Evolutionary conservation across 2,797 vertebrate genomes (phyloP).

Genomic region (Aphelocoma californica): DNA sequence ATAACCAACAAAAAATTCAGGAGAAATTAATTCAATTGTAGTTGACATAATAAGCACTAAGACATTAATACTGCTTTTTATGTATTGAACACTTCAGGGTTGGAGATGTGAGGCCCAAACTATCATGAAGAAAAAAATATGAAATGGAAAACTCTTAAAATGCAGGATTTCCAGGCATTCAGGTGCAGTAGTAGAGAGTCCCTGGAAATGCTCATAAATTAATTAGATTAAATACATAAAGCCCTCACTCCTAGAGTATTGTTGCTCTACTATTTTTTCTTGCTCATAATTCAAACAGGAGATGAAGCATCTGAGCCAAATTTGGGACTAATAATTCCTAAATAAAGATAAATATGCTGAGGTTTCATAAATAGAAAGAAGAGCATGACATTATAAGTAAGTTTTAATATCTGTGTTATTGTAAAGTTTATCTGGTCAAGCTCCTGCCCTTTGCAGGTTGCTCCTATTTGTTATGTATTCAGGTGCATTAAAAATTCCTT

Average conservation of each 20-base stretch:
- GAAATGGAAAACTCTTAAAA: neutral
- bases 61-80: neutral
- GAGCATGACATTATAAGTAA: neutral
- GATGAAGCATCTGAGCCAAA: neutral
- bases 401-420: neutral
- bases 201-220: conserved; percentile 11
- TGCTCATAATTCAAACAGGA: neutral
- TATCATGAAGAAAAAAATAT: neutral
- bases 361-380: neutral
- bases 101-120: neutral
- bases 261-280: neutral
- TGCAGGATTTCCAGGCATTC: neutral
- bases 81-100: neutral
- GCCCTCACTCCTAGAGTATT: neutral
- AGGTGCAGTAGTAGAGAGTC: neutral
- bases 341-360: conserved; percentile 14
- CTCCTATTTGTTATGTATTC: neutral
- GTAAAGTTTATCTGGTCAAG: neutral
- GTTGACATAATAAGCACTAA: neutral
- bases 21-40: neutral
- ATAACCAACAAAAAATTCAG: neutral
- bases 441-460: neutral
- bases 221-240: conserved; percentile 26
- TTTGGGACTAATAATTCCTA: conserved; percentile 40
- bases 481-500: neutral